Evolutionary conservation across 2,113 vertebrate species (phyloP), one percentile per base, ranked within the genome.

Genomic region (Sinocyclocheilus anshuiensis): DNA sequence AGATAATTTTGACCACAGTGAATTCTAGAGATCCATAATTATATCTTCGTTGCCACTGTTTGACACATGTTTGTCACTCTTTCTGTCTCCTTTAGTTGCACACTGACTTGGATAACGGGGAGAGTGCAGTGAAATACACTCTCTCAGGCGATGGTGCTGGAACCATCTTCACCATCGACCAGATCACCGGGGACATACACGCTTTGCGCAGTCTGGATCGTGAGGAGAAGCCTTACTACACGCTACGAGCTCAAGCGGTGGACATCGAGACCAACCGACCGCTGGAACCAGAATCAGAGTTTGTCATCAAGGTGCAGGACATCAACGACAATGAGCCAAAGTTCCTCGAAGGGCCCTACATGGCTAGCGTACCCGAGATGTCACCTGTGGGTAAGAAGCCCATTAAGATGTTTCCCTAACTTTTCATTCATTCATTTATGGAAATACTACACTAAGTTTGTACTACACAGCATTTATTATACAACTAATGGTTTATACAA

Each of bases 301-400:
- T 99, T 90, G 97, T 99, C 85, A 97, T 99, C 92, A 99, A 99
- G 95, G 98, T 99, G 20, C 98, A 99, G 92, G 98, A 99, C 91
- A 99, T 99, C 94, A 99, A 99, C 82, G 98, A 99, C 92, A 99
- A 99, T 61, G 98, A 99, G 89, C 98, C 98, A 86, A 98, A 96
- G 92, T 99, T 99, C 92, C 93, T 98, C 91, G 98, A 99, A 92
- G 98, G 98, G 4, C 98, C 98, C 11, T 99, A 99, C 26, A 94
- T 94, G 57, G 98, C 97, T 84, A 98, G 94, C 42, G 98, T 99
- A 45, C 97, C 98, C 7, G 98, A 99, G 95, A 99, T 99, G 98
- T 99, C 98, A 86, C 98, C 97, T 91, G 98, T 99, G 77, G 98
- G 98, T 98, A 91, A 97, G 98, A 95, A 91, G 24, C 10, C 22